Evolutionary conservation across 2,113 vertebrate species (phyloP), one percentile per base, ranked within the genome.

Genomic region (Pandion haliaetus): DNA sequence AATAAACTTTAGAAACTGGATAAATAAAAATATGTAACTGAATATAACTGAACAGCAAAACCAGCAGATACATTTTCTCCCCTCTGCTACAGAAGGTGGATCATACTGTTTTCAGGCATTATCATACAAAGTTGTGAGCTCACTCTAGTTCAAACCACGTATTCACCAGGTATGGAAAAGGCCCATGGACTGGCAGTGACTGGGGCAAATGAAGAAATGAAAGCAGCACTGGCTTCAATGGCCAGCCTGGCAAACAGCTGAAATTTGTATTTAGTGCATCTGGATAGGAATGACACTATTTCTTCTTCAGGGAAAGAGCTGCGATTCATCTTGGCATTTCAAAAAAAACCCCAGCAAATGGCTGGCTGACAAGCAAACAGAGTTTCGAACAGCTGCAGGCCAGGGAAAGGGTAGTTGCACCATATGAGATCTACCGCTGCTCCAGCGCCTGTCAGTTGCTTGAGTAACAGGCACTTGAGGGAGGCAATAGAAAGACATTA

Each of bases 191-290:
- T 84, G 24, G 29, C 29, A 94, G 32, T 14, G 47, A n/a, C 19
- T 28, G 16, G 15, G 19, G 40, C 17, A 93, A 91, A 76, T 32
- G 24, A 76, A 82, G 62, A 47, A 59, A 91, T 20, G 28, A 65
- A 70, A 73, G 36, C 32, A 69, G 19, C 17, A 31, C 28, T 74
- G 62, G 10, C 17, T 82, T 49, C 67, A 92, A 26, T 5, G 8
- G 25, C 31, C 58, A 82, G 17, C 63, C 61, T 62, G 70, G 86
- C 69, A 69, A 96, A 95, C 93, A 66, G 50, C 42, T 74, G 78
- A 92, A 90, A 91, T 82, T 96, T 96, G 89, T 96, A 95, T 85
- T 96, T 94, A 97, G 81, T 73, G 21, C 47, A 72, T 66, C 59
- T 11, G 29, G 40, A 58, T 77, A 92, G 50, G 59, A 90, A 92